Evolutionary conservation across 2,797 vertebrate genomes (phyloP).

Genomic region (Crocodylus rhombifer): DNA sequence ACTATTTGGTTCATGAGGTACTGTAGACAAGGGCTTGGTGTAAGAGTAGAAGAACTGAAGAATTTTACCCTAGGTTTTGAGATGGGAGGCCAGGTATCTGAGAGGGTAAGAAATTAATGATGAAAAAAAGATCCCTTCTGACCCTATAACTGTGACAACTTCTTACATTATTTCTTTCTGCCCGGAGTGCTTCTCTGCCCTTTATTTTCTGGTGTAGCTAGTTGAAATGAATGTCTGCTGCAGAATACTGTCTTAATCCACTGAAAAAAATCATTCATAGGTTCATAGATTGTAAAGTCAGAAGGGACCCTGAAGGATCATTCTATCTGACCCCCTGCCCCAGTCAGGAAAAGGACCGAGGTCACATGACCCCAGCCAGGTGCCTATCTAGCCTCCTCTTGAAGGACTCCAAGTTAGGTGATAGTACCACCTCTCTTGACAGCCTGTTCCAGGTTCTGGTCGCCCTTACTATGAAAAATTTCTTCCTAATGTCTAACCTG

Average conservation of each 20-base stretch:
- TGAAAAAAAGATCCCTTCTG: not conserved
- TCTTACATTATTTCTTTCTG: not conserved
- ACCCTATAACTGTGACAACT: not conserved
- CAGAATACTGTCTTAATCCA: not conserved
- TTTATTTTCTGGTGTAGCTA: not conserved
- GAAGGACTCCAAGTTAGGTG: too few species aligned
- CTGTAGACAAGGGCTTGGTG: not conserved
- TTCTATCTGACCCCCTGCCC: too few species aligned
- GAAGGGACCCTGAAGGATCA: too few species aligned
- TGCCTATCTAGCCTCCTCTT: too few species aligned
- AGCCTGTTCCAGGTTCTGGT: too few species aligned
- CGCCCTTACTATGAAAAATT: too few species aligned
- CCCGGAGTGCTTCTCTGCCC: not conserved
- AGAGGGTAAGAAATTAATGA: not conserved
- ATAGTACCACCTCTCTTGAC: too few species aligned
- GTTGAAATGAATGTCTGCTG: not conserved
- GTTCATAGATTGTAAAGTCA: too few species aligned
- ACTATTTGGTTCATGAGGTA: not conserved
- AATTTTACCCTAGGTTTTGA: not conserved
- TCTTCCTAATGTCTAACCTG: too few species aligned
- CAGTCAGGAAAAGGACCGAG: too few species aligned
- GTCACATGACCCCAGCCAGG: too few species aligned
- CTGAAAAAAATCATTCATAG: not conserved
- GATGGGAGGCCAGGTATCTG: not conserved
- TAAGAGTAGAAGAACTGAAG: not conserved